Evolutionary conservation across 2,888 invertebrate species (phyloP).

Genomic region (Drosophila yooni): DNA sequence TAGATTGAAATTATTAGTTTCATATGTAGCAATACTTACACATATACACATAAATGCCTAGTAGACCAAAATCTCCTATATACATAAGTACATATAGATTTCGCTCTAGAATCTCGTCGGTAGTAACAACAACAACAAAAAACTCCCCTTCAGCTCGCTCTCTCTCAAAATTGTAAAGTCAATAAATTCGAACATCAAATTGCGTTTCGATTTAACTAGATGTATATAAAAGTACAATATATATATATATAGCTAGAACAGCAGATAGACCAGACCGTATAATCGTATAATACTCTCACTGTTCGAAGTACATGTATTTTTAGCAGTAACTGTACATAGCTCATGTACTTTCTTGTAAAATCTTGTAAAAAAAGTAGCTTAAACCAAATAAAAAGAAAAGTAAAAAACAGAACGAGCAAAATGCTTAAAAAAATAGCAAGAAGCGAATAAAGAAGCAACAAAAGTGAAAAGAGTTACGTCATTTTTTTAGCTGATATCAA

Average conservation of each 20-base stretch:
- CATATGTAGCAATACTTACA: conserved; percentile 14
- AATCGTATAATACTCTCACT: conserved; percentile 3
- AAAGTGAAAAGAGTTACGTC: conserved; percentile 84
- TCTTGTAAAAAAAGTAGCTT: conserved; percentile 26
- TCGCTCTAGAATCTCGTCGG: conserved; percentile 32
- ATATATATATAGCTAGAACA: conserved; percentile 25
- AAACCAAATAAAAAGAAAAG: not conserved
- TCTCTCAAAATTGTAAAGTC: conserved; percentile 44
- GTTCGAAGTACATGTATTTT: conserved; percentile 30
- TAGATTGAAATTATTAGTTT: conserved; percentile 24
- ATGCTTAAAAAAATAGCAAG: conserved; percentile 50
- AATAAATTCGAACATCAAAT: conserved; percentile 14
- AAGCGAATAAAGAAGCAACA: conserved; percentile 56
- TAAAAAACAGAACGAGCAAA: conserved; percentile 60
- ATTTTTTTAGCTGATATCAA: conserved; percentile 85
- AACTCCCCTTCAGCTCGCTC: conserved; percentile 20
- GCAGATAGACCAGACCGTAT: conserved; percentile 22
- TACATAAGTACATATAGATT: conserved; percentile 8
- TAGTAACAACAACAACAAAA: not conserved
- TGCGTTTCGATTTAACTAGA: conserved; percentile 29
- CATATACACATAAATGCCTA: conserved; percentile 9
- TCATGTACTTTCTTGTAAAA: conserved; percentile 37
- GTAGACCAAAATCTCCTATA: conserved; percentile 8
- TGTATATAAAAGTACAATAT: conserved; percentile 16
- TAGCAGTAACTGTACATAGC: conserved; percentile 45